Percentiles rank a stretch among this genome's conserved stretches.
These are phyloP conservation scores for Melitaea cinxia DNA, from an alignment of 1,140 invertebrate genomes.

Conservation along the genomic window DNA sequence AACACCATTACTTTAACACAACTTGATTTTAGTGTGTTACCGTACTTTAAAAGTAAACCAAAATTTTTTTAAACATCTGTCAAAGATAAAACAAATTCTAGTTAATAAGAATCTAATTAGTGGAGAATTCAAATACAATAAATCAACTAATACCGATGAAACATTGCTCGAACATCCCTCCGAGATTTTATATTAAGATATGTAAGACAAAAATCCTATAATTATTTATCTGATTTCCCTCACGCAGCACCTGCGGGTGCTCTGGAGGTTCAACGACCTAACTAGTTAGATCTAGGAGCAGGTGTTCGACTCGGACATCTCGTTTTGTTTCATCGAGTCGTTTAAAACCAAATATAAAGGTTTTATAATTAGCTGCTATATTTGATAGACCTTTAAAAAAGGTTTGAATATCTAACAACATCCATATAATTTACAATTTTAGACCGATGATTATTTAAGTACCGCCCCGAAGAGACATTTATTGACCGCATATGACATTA, in stretches of 20 bases:
- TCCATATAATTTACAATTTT: neutral
- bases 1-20: too few species aligned
- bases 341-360: slow-evolving; percentile 6
- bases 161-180: neutral
- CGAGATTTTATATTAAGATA: neutral
- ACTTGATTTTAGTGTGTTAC: neutral
- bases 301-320: slow-evolving; percentile 34
- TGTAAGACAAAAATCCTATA: neutral
- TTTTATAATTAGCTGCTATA: slow-evolving; percentile 4
- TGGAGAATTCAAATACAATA: neutral
- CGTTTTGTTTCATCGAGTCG: slow-evolving; percentile 14
- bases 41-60: too few species aligned
- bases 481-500: neutral
- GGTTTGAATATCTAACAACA: neutral
- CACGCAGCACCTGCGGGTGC: slow-evolving; percentile 23
- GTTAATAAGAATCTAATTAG: neutral
- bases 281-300: slow-evolving; percentile 37
- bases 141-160: neutral
- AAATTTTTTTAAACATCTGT: too few species aligned
- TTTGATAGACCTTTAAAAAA: slow-evolving; percentile 22
- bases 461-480: neutral
- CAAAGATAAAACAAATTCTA: neutral
- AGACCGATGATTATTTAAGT: neutral
- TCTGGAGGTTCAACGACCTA: slow-evolving; percentile 38
- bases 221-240: slow-evolving; percentile 24